phyloP scores from a whole-genome alignment of 1,140 invertebrate genomes.

The Euborellia annulipes region DNA sequence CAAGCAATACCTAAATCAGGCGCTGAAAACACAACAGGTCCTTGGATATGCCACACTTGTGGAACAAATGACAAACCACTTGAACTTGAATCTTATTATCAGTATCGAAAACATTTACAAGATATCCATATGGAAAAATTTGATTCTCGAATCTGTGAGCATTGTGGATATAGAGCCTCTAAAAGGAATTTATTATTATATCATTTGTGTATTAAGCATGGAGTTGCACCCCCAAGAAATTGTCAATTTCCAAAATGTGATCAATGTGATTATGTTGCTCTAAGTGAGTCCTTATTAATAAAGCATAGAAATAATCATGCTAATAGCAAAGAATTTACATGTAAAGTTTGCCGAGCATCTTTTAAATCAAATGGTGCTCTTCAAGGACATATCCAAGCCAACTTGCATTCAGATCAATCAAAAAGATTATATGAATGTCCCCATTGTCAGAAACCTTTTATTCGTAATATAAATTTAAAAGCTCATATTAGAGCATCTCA shows the following conservation, averaged over 20 bases:
- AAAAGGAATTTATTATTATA: slow-evolving; percentile 62
- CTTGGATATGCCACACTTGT: slow-evolving; percentile 50
- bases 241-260: slow-evolving; percentile 59
- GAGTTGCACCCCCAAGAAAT: slow-evolving; percentile 48
- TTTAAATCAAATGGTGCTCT: slow-evolving; percentile 33
- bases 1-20: slow-evolving; percentile 19
- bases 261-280: slow-evolving; percentile 53
- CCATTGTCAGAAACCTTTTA: slow-evolving; percentile 47
- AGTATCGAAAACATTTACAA: slow-evolving; percentile 56
- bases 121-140: slow-evolving; percentile 60
- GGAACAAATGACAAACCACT: slow-evolving; percentile 43
- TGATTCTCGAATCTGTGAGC: slow-evolving; percentile 61
- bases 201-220: slow-evolving; percentile 66
- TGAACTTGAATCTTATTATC: slow-evolving; percentile 56
- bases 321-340: slow-evolving; percentile 20
- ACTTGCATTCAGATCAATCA: slow-evolving; percentile 33
- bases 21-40: slow-evolving; percentile 30
- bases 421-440: slow-evolving; percentile 40
- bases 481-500: slow-evolving; percentile 46
- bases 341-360: slow-evolving; percentile 31
- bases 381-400: slow-evolving; percentile 35
- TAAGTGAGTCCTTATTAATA: slow-evolving; percentile 45
- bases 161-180: slow-evolving; percentile 60
- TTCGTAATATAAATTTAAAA: slow-evolving; percentile 44
- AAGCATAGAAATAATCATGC: slow-evolving; percentile 33